These are phyloP conservation scores for Acanthosoma haemorrhoidale DNA, from an alignment of 2,888 invertebrate genomes.

Conservation along the genomic window DNA sequence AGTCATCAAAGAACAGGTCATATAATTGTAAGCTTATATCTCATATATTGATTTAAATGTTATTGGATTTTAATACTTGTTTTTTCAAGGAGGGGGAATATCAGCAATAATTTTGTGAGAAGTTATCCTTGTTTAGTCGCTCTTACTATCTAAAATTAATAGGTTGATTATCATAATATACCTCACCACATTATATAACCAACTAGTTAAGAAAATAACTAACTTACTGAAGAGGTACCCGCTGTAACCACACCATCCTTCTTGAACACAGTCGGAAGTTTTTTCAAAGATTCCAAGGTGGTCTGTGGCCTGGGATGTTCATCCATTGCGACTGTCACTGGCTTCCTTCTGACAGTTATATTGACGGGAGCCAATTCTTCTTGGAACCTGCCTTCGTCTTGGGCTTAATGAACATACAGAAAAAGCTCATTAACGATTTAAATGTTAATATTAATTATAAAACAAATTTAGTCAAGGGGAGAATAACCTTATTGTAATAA, in stretches of 20 bases:
- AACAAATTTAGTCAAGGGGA: slow-evolving; percentile 22
- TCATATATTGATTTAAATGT: too few species aligned
- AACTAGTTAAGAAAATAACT: not conserved
- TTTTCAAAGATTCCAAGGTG: slow-evolving; percentile 75
- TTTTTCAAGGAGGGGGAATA: too few species aligned
- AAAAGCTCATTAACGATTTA: not conserved
- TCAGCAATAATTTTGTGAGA: too few species aligned
- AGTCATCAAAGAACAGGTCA: too few species aligned
- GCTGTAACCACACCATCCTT: slow-evolving; percentile 92
- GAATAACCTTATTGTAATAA: not conserved
- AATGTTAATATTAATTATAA: not conserved
- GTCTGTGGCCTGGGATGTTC: slow-evolving; percentile 92
- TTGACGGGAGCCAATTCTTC: slow-evolving; percentile 83
- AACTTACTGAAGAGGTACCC: slow-evolving; percentile 84
- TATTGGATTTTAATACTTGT: too few species aligned
- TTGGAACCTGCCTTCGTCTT: slow-evolving; percentile 82
- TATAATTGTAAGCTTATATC: too few species aligned
- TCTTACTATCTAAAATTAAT: too few species aligned
- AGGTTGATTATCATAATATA: too few species aligned
- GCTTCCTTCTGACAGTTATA: slow-evolving; percentile 76
- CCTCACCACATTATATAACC: too few species aligned
- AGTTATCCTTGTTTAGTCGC: too few species aligned
- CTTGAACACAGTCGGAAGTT: slow-evolving; percentile 85
- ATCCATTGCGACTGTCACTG: slow-evolving; percentile 72
- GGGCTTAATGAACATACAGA: slow-evolving; percentile 55